Evolutionary conservation across 1,140 invertebrate genomes (phyloP).

Genomic region (Andrena cerasifolii): DNA sequence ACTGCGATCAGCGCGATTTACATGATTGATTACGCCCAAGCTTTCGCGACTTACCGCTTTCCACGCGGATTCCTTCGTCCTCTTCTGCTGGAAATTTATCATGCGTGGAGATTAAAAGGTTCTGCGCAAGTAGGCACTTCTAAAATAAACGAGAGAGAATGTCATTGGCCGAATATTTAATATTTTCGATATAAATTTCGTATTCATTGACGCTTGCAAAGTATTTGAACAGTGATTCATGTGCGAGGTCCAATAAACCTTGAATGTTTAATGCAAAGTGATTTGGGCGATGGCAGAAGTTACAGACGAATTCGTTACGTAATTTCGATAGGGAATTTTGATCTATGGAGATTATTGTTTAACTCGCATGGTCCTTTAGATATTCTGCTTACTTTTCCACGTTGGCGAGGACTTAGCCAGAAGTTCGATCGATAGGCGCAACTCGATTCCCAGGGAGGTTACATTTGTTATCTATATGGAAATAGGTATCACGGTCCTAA

Average conservation of each 20-base stretch:
- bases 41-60: constrained; percentile 51
- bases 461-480: constrained; percentile 50
- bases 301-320: not conserved
- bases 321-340: not conserved
- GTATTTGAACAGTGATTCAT: too few relatives aligned
- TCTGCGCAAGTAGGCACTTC: too few relatives aligned
- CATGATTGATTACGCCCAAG: constrained; percentile 79
- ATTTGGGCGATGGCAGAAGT: too few relatives aligned
- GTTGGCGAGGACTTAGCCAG: constrained; percentile 18
- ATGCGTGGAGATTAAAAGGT: not conserved
- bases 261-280: not conserved
- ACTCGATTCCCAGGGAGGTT: constrained; percentile 38
- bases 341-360: constrained; percentile 21
- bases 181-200: too few relatives aligned
- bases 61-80: not conserved
- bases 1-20: constrained; percentile 75
- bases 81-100: not conserved
- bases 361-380: not conserved
- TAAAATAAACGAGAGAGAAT: too few relatives aligned
- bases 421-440: constrained; percentile 24
- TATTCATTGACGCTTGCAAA: too few relatives aligned
- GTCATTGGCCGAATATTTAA: too few relatives aligned
- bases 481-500: constrained; percentile 39
- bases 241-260: too few relatives aligned
- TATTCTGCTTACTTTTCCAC: not conserved